Percentiles rank a stretch among this genome's conserved stretches.
Evolutionary conservation across 1,140 invertebrate genomes (phyloP).

Genomic region (Bombus superbus): DNA sequence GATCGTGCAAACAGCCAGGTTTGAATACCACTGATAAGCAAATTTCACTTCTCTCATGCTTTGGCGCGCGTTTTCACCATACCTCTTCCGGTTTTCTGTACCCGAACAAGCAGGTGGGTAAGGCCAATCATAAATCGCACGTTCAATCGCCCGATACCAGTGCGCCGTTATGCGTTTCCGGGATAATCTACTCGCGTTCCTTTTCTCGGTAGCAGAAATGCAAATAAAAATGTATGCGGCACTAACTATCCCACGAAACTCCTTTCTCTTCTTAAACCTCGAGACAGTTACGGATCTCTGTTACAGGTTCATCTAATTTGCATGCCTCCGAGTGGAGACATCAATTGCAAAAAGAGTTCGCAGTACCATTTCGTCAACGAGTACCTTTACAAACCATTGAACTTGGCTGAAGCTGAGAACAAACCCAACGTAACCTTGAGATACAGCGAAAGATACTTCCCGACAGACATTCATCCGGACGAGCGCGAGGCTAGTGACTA

Average conservation of each 20-base stretch:
- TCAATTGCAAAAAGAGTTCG: constrained; percentile 94
- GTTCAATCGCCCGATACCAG: constrained; percentile 20
- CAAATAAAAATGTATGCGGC: not conserved
- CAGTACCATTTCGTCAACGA: constrained; percentile 97
- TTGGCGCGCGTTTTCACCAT: not conserved
- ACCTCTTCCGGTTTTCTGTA: constrained; percentile 1
- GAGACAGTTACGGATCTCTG: not conserved
- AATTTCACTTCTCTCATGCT: constrained; percentile 32
- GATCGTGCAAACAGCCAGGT: not conserved
- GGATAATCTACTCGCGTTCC: constrained; percentile 16
- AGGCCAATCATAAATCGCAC: constrained; percentile 26
- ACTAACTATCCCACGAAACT: not conserved
- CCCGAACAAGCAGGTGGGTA: not conserved
- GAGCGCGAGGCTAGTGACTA: constrained; percentile 87
- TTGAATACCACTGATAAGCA: constrained; percentile 6
- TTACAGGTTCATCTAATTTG: constrained; percentile 93
- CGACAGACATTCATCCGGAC: constrained; percentile 88
- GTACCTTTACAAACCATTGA: constrained; percentile 94
- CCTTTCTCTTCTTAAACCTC: constrained; percentile 34
- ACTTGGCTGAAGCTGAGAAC: constrained; percentile 90
- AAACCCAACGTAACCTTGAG: constrained; percentile 92
- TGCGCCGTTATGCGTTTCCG: constrained; percentile 18
- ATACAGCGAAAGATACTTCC: constrained; percentile 94
- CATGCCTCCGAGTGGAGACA: constrained; percentile 94
- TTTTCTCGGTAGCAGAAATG: constrained; percentile 19